These are phyloP conservation scores for Dicentrarchus labrax DNA, from an alignment of 2,113 vertebrate genomes.

Conservation along the genomic window DNA sequence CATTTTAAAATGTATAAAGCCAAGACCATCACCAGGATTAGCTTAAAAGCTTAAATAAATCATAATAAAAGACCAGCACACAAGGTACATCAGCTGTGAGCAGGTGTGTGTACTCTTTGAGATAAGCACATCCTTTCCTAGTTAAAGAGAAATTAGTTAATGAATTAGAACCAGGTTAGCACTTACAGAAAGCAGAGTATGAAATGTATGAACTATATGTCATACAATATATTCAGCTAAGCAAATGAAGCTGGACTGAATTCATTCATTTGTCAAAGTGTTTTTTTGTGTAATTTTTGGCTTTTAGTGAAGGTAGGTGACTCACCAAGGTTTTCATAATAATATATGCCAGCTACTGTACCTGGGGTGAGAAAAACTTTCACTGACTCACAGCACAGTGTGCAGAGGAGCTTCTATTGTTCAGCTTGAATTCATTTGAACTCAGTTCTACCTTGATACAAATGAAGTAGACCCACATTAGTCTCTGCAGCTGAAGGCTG, in stretches of 20 bases:
- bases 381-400: not conserved
- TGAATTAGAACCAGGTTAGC: not conserved
- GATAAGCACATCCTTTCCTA: not conserved
- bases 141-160: not conserved
- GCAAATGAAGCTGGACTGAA: not conserved
- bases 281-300: not conserved
- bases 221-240: not conserved
- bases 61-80: not conserved
- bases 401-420: constrained; percentile 21
- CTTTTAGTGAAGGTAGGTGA: constrained; percentile 4
- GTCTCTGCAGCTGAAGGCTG: not conserved
- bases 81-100: not conserved
- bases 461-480: not conserved
- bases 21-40: not conserved
- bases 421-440: constrained; percentile 16
- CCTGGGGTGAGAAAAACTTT: not conserved
- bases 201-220: not conserved
- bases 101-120: not conserved
- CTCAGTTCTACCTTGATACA: not conserved
- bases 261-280: not conserved
- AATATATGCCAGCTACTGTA: not conserved
- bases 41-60: not conserved
- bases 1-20: too few relatives aligned
- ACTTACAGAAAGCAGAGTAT: too few relatives aligned
- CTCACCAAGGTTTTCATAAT: constrained; percentile 26